Base-by-base conservation (phyloP, 2,797 vertebrate species). In the Crax fasciolata region DNA sequence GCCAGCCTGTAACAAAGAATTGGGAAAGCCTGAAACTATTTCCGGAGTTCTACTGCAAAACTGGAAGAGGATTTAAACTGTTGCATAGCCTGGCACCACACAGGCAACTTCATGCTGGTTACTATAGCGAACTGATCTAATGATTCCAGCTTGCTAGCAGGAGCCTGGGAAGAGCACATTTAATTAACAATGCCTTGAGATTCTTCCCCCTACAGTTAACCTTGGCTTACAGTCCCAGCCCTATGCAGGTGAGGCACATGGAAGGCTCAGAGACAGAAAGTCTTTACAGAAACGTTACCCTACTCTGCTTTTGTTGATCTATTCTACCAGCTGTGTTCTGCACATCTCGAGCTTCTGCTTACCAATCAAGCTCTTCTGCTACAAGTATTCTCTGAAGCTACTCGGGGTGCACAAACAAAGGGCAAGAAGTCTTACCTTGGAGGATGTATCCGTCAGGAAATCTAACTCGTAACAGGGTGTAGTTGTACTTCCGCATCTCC, bases 401-500 rank as follows among this genome's bases (percentile, higher is more conserved):
- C 55, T 16, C 20, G 61, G 49, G 9, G 2, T 1, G 10, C 5
- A 23, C 3, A 1, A 18, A n/a, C 67, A 21, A 1, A 18, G 41
- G 41, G 10, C 1, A 5, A 61, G 66, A 18, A 44, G 39, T 3
- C 4, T 7, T 55, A 99, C 99, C 99, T 97, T 99, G 99, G 4
- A 99, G 98, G 78, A 99, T 97, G 97, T 97, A 99, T 15, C 98
- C 99, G 6, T 99, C 99, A 0, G 99, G 99, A 21, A 99, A 96
- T 24, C 99, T 97, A 58, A 99, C 94, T 21, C 99, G 98, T n/a
- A 99, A 85, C 81, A 99, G 98, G 2, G 99, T 98, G 91, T 99
- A 99, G 87, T 98, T 99, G 97, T 99, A 99, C 83, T 98, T 99
- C 91, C 97, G 98, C 93, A 98, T 97, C 96, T 99, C 99, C 81